Conservation (phyloP, 2,113 vertebrate genomes). For the Origma solitaria region DNA sequence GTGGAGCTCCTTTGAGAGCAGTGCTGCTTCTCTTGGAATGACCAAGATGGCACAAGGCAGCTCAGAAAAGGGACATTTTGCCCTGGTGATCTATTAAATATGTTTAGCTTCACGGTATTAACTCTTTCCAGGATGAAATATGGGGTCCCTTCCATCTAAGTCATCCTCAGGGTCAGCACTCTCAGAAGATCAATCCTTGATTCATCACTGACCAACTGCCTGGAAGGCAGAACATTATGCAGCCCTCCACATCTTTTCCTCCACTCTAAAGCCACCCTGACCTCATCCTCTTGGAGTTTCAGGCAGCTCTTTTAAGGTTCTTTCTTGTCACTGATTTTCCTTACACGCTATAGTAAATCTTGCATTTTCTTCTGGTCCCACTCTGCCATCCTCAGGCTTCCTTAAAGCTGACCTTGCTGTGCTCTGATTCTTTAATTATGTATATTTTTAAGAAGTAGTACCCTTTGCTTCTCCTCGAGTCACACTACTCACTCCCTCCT, state of each 20-base stretch:
- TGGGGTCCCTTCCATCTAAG: not conserved
- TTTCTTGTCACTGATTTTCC: not conserved
- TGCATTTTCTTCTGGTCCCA: not conserved
- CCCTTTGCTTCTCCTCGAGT: not conserved
- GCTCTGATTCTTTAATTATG: not conserved
- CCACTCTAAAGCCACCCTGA: not conserved
- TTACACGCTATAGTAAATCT: not conserved
- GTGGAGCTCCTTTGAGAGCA: not conserved
- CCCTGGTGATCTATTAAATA: not conserved
- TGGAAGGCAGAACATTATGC: not conserved
- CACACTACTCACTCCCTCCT: not conserved
- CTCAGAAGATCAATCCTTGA: not conserved
- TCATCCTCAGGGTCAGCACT: not conserved
- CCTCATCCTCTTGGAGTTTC: not conserved
- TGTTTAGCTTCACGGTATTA: not conserved
- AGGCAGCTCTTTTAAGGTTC: not conserved
- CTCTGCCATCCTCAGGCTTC: not conserved
- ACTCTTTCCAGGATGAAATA: not conserved
- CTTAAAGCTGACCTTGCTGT: not conserved
- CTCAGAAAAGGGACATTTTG: not conserved
- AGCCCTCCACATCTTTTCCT: not conserved
- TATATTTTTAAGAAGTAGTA: not conserved
- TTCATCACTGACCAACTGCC: not conserved
- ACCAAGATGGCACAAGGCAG: not conserved
- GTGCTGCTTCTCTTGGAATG: not conserved